These are phyloP conservation scores for Drosophila setosimentum DNA, from an alignment of 2,888 invertebrate species.

Conservation along the genomic window DNA sequence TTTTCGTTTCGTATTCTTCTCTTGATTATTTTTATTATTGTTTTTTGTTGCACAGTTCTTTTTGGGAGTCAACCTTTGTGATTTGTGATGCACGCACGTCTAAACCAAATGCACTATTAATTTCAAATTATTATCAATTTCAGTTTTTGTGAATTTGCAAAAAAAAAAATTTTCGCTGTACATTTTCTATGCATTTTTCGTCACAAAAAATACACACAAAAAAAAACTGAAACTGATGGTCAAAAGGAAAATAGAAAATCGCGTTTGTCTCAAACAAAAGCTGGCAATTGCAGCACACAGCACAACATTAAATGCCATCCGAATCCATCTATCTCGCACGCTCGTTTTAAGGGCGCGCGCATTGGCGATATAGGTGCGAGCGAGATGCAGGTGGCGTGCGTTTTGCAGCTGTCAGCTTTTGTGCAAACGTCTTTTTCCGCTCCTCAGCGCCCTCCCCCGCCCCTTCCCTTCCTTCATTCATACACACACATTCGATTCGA, in stretches of 20 bases:
- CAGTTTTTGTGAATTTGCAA: conserved; percentile 40
- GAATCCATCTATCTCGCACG: conserved; percentile 68
- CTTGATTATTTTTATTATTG: conserved; percentile 56
- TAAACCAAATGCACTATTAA: conserved; percentile 27
- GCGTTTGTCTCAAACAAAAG: conserved; percentile 46
- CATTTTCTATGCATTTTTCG: conserved; percentile 74
- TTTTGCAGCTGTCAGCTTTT: conserved; percentile 66
- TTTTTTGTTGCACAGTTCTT: conserved; percentile 37
- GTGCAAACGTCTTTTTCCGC: conserved; percentile 49
- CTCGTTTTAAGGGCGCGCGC: conserved; percentile 78
- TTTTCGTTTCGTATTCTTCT: conserved; percentile 30
- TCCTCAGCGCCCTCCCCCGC: conserved; percentile 37
- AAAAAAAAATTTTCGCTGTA: conserved; percentile 40
- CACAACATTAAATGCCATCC: conserved; percentile 56
- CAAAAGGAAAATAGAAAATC: conserved; percentile 74
- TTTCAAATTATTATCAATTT: conserved; percentile 23
- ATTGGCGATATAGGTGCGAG: conserved; percentile 60
- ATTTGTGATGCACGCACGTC: conserved; percentile 12
- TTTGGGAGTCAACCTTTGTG: conserved; percentile 22
- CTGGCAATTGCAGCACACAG: conserved; percentile 55
- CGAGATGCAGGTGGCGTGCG: conserved; percentile 70
- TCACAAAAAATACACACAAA: conserved; percentile 78
- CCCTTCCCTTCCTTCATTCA: conserved; percentile 10
- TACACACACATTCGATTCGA: conserved; percentile 58
- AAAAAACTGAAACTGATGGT: conserved; percentile 59